phyloP scores from a whole-genome alignment of 2,113 vertebrate species.

The Hystrix brachyura region DNA sequence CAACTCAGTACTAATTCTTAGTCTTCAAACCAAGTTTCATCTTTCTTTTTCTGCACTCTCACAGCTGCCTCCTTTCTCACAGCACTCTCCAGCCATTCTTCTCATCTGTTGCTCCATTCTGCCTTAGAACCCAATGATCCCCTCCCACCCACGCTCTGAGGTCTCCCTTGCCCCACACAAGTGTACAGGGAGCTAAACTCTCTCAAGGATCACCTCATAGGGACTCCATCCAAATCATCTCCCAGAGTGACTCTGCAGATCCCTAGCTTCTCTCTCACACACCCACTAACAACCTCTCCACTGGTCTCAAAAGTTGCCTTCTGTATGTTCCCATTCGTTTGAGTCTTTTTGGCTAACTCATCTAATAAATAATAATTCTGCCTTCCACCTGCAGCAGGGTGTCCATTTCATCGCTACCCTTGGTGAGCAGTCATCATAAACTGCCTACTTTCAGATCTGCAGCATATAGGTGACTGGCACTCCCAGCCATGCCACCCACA shows the following conservation, averaged over 20 bases:
- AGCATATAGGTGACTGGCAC: neutral
- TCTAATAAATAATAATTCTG: neutral
- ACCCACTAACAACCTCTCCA: neutral
- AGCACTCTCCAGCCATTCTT: neutral
- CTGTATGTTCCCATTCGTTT: neutral
- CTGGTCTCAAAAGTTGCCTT: neutral
- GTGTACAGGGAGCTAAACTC: neutral
- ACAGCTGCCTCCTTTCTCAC: neutral
- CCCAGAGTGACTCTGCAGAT: neutral
- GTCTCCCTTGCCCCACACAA: neutral
- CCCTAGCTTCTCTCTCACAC: neutral
- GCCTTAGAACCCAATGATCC: neutral
- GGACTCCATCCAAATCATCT: neutral
- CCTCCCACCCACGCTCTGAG: neutral
- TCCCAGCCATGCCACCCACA: too few relatives aligned
- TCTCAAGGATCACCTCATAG: neutral
- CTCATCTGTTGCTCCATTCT: neutral
- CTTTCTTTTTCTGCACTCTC: neutral
- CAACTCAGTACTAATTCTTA: neutral
- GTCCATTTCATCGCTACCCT: neutral
- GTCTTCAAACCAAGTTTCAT: neutral
- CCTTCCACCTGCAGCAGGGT: neutral
- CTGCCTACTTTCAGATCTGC: neutral
- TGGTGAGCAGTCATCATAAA: neutral
- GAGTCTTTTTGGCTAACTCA: neutral